Conservation (phyloP, 2,797 vertebrate genomes). For the Lagodon rhomboides region DNA sequence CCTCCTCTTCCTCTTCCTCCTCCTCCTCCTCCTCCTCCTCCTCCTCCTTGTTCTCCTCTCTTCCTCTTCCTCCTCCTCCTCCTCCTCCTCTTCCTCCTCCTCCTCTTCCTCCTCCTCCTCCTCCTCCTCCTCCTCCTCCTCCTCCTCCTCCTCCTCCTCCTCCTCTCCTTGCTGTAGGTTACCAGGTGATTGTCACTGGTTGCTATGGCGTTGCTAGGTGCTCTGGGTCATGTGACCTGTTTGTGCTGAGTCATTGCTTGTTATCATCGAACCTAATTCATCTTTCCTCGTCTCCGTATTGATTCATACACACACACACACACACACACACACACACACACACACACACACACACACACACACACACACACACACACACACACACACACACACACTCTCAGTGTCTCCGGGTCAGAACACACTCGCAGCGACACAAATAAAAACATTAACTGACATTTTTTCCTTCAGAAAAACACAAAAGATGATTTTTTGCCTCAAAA, state of each 20-base stretch:
- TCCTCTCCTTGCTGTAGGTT: not conserved
- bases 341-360: not conserved
- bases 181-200: slow-evolving; percentile 34
- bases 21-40: not conserved
- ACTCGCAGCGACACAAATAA: not conserved
- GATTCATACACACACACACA: not conserved
- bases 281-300: not conserved
- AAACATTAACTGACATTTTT: not conserved
- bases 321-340: not conserved
- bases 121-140: too few relatives aligned
- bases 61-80: not conserved
- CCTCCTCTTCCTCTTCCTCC: too few relatives aligned
- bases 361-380: too few relatives aligned
- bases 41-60: too few relatives aligned
- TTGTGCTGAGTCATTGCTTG: slow-evolving; percentile 49
- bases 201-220: slow-evolving; percentile 48
- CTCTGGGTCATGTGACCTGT: slow-evolving; percentile 38
- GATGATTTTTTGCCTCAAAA: not conserved
- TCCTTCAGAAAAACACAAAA: not conserved
- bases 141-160: too few relatives aligned
- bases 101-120: too few relatives aligned
- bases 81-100: too few relatives aligned
- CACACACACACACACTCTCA: too few relatives aligned
- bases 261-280: not conserved
- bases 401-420: slow-evolving; percentile 11